phyloP scores from a whole-genome alignment of 2,888 invertebrate species.

The Scaptomyza reducta region DNA sequence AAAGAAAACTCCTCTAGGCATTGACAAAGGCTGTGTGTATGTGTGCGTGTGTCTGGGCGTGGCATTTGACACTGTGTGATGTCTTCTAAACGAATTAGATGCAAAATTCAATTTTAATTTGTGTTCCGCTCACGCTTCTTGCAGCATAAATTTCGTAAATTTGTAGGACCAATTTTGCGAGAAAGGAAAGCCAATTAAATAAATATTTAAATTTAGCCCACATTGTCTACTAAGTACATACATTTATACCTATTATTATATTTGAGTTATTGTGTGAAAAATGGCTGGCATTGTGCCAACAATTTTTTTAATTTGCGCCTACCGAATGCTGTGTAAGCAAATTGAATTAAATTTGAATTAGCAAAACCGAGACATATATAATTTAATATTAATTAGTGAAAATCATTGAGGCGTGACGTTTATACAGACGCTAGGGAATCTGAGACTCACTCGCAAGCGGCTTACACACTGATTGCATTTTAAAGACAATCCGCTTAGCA shows the following conservation, averaged over 20 bases:
- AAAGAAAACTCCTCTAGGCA: conserved; percentile 16
- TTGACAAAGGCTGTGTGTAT: conserved; percentile 1
- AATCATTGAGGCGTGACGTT: conserved; percentile 55
- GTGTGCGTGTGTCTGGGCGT: conserved; percentile 4
- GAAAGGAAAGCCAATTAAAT: conserved; percentile 59
- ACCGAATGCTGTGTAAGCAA: conserved; percentile 17
- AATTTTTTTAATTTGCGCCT: conserved; percentile 29
- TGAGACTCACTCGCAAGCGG: conserved; percentile 31
- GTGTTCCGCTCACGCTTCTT: conserved; percentile 10
- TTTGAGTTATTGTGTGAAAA: conserved; percentile 56
- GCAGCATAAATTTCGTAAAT: conserved; percentile 19
- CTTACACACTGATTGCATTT: conserved; percentile 71
- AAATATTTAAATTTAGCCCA: conserved; percentile 66
- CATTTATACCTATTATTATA: conserved; percentile 34
- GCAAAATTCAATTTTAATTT: conserved; percentile 55
- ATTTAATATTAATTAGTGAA: conserved; percentile 66
- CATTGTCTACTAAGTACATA: conserved; percentile 42
- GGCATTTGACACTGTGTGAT: conserved; percentile 5
- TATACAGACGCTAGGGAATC: conserved; percentile 15
- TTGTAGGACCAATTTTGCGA: conserved; percentile 28
- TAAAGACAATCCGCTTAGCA: conserved; percentile 70
- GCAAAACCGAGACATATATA: conserved; percentile 46
- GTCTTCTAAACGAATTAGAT: conserved; percentile 53
- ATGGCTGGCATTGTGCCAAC: conserved; percentile 8
- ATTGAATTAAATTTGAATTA: conserved; percentile 39